These are phyloP conservation scores for Ispidina lecontei DNA, from an alignment of 2,797 vertebrate genomes.

Conservation along the genomic window DNA sequence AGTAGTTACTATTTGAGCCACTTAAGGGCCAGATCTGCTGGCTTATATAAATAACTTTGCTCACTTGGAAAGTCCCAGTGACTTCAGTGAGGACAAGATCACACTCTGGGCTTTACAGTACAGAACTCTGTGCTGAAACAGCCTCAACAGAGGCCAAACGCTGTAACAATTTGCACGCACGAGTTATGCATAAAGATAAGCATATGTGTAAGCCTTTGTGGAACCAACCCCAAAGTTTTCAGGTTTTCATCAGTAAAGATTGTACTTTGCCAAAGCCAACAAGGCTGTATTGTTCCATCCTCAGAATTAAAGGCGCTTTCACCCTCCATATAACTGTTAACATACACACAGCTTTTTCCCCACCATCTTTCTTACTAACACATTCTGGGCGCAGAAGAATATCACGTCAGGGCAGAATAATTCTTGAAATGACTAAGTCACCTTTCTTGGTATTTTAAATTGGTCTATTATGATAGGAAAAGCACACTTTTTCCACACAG, in stretches of 20 bases:
- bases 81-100: not conserved
- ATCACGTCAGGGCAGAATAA: not conserved
- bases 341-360: not conserved
- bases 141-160: not conserved
- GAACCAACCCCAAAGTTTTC: not conserved
- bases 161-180: not conserved
- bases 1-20: not conserved
- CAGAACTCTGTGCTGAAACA: not conserved
- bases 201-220: not conserved
- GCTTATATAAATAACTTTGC: not conserved
- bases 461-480: not conserved
- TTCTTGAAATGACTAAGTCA: not conserved
- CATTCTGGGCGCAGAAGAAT: not conserved
- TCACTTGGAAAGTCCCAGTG: not conserved
- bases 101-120: not conserved
- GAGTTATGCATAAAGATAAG: not conserved
- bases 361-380: not conserved
- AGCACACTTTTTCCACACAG: not conserved
- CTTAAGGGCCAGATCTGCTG: not conserved
- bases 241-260: not conserved
- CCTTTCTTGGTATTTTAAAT: not conserved
- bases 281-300: not conserved
- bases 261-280: slow-evolving; percentile 2
- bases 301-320: not conserved
- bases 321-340: not conserved